Percentiles rank a stretch among this genome's conserved stretches.
Evolutionary conservation across 2,888 invertebrate species (phyloP).

Genomic region (Salticus scenicus): DNA sequence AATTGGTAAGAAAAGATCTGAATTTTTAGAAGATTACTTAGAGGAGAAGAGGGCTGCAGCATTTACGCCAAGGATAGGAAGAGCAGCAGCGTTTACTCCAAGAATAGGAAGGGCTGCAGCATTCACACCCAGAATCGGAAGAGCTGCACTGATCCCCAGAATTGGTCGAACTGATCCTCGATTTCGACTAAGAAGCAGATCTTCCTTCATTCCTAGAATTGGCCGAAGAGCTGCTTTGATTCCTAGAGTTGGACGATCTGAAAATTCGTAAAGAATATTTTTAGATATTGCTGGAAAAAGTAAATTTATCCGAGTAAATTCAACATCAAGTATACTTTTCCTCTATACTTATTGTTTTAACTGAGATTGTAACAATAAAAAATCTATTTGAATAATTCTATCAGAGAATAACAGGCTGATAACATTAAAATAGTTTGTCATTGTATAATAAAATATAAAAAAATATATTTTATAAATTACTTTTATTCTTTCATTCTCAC

Average conservation of each 20-base stretch:
- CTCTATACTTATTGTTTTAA: too few species aligned
- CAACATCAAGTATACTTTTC: too few species aligned
- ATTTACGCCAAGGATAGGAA: background rate
- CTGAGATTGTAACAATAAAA: too few species aligned
- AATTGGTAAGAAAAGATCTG: constrained; percentile 61
- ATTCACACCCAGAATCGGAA: constrained; percentile 67
- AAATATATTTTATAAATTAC: too few species aligned
- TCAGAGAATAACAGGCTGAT: too few species aligned
- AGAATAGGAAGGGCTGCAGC: constrained; percentile 57
- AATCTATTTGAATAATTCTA: too few species aligned
- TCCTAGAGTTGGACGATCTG: constrained; percentile 63
- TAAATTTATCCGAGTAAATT: too few species aligned
- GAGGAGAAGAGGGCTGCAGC: constrained; percentile 4
- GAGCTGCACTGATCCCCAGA: constrained; percentile 59
- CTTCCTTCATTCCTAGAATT: constrained; percentile 63
- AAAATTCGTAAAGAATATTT: background rate
- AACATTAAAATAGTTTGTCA: too few species aligned
- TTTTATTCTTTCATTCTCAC: too few species aligned
- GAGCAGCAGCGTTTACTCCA: constrained; percentile 48
- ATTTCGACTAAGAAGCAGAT: constrained; percentile 41
- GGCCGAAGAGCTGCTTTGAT: constrained; percentile 59
- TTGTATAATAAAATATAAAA: too few species aligned
- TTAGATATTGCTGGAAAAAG: too few species aligned
- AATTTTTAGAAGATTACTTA: background rate
- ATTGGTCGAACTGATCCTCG: constrained; percentile 50